Base-by-base conservation (phyloP, 2,888 invertebrate species). In the Crossocerus cetratus region DNA sequence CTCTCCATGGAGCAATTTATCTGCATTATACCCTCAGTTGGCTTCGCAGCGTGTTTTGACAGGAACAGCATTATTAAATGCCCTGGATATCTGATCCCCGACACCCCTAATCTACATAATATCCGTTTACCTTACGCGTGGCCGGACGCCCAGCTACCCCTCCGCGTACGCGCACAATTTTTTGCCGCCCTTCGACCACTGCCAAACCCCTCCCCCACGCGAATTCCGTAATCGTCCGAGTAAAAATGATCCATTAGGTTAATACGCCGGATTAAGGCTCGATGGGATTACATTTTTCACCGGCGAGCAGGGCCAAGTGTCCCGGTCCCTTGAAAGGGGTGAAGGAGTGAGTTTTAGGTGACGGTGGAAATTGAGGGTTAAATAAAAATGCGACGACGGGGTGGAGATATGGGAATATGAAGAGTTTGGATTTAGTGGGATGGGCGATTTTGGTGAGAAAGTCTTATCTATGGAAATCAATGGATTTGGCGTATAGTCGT, bases 31-130 rank as follows among this genome's bases (percentile, higher is more conserved):
- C 88, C 87, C 89, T 87, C 88, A 86, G 88, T 88, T 89, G 87
- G 84, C 82, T 84, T 83, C 83, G 84, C 83, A 86, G 86, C 86
- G 85, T 90, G 89, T 90, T 90, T 90, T 90, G 90, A 90, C 90
- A 90, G 88, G 88, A 88, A 89, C 90, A 88, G 89, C 85, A 89
- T 90, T 90, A 90, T 90, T 90, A 90, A 90, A 89, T 89, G 88
- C 85, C 86, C 86, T 77, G 84, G 87, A 88, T 89, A 90, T 89
- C 89, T 88, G 90, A 90, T 90, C 85, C 84, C 83, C 84, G 82
- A 88, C 88, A 88, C 89, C 88, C 89, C 86, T 89, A 89, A 90
- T 90, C 88, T 90, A 87, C 89, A 90, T 90, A 90, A 89, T 89
- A 88, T 86, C 85, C 86, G 86, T 86, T 87, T 84, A 87, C 83